Percentiles rank a stretch among this genome's conserved stretches.
Conservation (phyloP, 2,113 vertebrate genomes). For the Ellobius talpinus region DNA sequence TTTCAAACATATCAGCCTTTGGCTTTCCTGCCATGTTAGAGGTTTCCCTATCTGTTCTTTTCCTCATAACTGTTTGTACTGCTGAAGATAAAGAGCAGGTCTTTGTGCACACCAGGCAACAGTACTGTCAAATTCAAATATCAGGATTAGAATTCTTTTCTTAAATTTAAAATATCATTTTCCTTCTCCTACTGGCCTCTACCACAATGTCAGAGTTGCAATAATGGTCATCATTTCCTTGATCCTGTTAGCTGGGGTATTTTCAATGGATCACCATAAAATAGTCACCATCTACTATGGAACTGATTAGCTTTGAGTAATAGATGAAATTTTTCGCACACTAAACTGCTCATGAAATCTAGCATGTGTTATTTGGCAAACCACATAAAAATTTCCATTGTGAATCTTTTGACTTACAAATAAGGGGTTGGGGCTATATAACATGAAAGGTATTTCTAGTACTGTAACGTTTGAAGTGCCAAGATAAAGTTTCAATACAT, state of each 20-base stretch:
- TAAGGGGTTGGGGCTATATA: not conserved
- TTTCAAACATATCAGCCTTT: not conserved
- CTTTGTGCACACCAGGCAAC: not conserved
- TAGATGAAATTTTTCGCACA: not conserved
- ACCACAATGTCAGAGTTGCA: not conserved
- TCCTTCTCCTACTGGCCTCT: not conserved
- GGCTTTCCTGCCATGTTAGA: not conserved
- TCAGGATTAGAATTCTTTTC: not conserved
- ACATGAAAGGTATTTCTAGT: not conserved
- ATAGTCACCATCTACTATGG: not conserved
- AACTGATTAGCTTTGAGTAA: not conserved
- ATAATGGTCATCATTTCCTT: not conserved
- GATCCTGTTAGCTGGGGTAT: not conserved
- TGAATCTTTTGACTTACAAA: not conserved
- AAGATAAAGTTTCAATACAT: not conserved
- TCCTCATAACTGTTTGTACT: not conserved
- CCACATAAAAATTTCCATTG: not conserved
- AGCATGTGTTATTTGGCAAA: not conserved
- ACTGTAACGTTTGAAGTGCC: not conserved
- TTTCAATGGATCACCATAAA: not conserved
- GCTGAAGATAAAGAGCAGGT: not conserved
- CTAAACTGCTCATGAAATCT: not conserved
- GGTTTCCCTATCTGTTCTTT: not conserved
- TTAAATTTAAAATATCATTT: not conserved
- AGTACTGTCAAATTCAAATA: not conserved